Evolutionary conservation across 92 coral and sea anemone species (phyloP), one percentile per base, ranked within the genome.

Genomic region (Plumapathes pennacea): DNA sequence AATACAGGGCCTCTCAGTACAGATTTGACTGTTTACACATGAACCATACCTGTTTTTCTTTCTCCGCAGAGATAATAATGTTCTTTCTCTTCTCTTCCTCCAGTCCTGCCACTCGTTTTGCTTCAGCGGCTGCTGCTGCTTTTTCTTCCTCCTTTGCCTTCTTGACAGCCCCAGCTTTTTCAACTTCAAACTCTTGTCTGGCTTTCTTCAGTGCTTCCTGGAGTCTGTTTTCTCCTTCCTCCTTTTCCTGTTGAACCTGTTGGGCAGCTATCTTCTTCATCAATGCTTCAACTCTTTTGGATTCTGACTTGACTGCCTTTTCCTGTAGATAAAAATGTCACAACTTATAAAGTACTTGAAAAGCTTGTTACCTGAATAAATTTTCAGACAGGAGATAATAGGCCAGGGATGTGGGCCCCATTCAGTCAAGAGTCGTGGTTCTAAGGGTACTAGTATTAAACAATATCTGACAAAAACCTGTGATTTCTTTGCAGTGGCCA

Each of bases 231-330:
- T 88, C 72, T 24, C 85, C 95, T 38, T 85, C 90, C 7, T 88
- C 88, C 23, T 88, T 86, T 40, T 89, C 98, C 42, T 70, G 87
- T 31, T 92, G 96, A n/a, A 92, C 87, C 66, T 84, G 94, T 32
- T 88, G 96, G 13, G 83, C 80, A 11, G 98, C 94, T 12, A 84
- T 81, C 51, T 92, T 88, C 55, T 88, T 92, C 98, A 88, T 92
- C 57, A 80, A 67, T 22, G 98, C 98, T 72, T 92, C 98, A 0
- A 92, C 94, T 56, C 94, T 70, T 50, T 82, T 92, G 66, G 94
- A 88, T 34, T 92, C 98, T 57, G 96, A 86, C 55, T 84, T 88
- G 5, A 92, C 96, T 26, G 98, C 98, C 66, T 92, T 92, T 37
- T 92, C 98, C 98, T 92, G 2, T 13, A 11, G 10, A 1, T 30